Percentiles rank a stretch among this genome's conserved stretches.
These are phyloP conservation scores for Fregata magnificens DNA, from an alignment of 2,113 vertebrate species.

Conservation along the genomic window DNA sequence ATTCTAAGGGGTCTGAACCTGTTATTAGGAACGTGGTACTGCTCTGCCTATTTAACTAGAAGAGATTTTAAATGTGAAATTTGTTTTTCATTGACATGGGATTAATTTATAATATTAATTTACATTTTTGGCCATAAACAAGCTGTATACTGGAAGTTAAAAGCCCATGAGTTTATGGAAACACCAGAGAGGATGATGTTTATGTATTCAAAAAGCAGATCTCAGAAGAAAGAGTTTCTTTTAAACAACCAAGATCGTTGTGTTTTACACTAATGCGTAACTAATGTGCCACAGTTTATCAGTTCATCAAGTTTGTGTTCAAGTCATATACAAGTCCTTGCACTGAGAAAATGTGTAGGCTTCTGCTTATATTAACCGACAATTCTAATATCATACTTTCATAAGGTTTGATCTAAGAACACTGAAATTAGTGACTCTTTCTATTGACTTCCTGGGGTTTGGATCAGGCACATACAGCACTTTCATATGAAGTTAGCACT, in stretches of 20 bases:
- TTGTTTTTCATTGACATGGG: neutral
- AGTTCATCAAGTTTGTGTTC: neutral
- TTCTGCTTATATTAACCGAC: neutral
- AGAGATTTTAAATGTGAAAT: neutral
- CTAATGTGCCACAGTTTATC: neutral
- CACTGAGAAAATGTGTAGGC: neutral
- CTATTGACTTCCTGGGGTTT: neutral
- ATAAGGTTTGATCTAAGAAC: neutral
- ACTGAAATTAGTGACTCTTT: neutral
- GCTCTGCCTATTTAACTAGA: neutral
- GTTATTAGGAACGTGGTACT: neutral
- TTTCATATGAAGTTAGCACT: neutral
- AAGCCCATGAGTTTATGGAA: neutral
- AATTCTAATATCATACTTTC: neutral
- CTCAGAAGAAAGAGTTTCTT: neutral
- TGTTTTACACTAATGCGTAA: neutral
- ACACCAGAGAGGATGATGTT: neutral
- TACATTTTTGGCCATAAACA: neutral
- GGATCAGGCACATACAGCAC: fast-evolving
- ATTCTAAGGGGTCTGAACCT: neutral
- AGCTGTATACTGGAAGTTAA: neutral
- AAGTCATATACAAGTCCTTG: neutral
- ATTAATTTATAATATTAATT: neutral
- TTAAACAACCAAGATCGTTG: neutral
- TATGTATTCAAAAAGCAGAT: neutral